Conservation (phyloP, 2,888 invertebrate species). For the Monopis laevigella region DNA sequence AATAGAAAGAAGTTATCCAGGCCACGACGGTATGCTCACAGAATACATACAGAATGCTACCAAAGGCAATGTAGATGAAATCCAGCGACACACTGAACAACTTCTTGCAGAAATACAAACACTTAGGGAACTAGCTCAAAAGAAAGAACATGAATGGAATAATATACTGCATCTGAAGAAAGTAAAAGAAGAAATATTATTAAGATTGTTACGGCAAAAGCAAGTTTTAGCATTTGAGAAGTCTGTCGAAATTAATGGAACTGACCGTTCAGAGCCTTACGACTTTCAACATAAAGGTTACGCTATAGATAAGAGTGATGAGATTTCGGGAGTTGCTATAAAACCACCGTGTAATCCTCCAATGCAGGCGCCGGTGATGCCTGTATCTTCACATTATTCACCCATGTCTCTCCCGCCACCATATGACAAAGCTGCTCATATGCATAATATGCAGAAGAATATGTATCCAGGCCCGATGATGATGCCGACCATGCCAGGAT, state of each 20-base stretch:
- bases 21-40: slow-evolving; percentile 68
- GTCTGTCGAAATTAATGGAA: slow-evolving; percentile 44
- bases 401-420: slow-evolving; percentile 55
- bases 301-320: slow-evolving; percentile 58
- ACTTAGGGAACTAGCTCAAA: slow-evolving; percentile 76
- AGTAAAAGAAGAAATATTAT: slow-evolving; percentile 82
- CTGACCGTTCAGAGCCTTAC: slow-evolving; percentile 45
- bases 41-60: slow-evolving; percentile 72
- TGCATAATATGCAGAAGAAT: slow-evolving; percentile 40
- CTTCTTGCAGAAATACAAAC: slow-evolving; percentile 74
- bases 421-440: slow-evolving; percentile 52
- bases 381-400: slow-evolving; percentile 45
- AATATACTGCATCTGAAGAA: slow-evolving; percentile 83
- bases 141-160: slow-evolving; percentile 89
- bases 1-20: slow-evolving; percentile 58
- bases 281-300: slow-evolving; percentile 53
- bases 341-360: slow-evolving; percentile 35
- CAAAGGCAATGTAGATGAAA: slow-evolving; percentile 68
- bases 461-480: slow-evolving; percentile 49
- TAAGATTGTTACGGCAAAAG: slow-evolving; percentile 75
- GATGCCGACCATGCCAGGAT: slow-evolving; percentile 47
- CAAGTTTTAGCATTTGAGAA: slow-evolving; percentile 68
- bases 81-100: slow-evolving; percentile 72
- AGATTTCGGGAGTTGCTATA: slow-evolving; percentile 50
- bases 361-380: slow-evolving; percentile 44